Evolutionary conservation across 2,113 vertebrate species (phyloP), one percentile per base, ranked within the genome.

Genomic region (Scortum barcoo): DNA sequence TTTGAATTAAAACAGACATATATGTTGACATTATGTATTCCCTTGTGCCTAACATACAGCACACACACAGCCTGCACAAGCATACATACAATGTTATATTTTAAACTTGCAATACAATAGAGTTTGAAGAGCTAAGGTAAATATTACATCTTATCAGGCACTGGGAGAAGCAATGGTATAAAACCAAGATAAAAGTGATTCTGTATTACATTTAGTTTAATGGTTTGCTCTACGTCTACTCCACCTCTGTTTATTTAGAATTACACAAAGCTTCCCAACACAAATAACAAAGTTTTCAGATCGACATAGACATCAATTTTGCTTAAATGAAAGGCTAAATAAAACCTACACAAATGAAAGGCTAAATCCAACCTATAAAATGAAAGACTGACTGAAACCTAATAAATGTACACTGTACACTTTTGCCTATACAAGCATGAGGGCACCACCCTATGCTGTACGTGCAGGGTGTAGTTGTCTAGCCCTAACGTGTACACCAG

Each of bases 351-450:
- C 33, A 36, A 5, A 56, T 65, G 2, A 81, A 40, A 74, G 19
- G 30, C 61, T 48, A 57, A 76, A 71, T 46, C 5, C 57, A 72
- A 70, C 57, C 11, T 54, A 62, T 63, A 61, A 16, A 77, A 71
- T 38, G 14, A 63, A 48, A 83, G 60, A 40, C 50, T 22, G 33
- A 57, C 3, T 30, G 17, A 76, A 57, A 76, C 36, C 13, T 77
- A 67, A 72, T 24, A 68, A 54, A 61, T 70, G 10, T 3, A 60
- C 17, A 58, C n/a, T 60, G 42, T 48, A 46, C 48, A 38, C 65
- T 28, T 70, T 33, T 80, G 79, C 40, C 53, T 57, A 28, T 30
- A 56, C 53, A 72, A 58, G 48, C 48, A 74, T 14, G 17, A 73
- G 26, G 20, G 57, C 36, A 66, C 51, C 63, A 72, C 44, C 54